These are phyloP conservation scores for Ichneumoninae sp. DNA, from an alignment of 2,888 invertebrate genomes.

Conservation along the genomic window DNA sequence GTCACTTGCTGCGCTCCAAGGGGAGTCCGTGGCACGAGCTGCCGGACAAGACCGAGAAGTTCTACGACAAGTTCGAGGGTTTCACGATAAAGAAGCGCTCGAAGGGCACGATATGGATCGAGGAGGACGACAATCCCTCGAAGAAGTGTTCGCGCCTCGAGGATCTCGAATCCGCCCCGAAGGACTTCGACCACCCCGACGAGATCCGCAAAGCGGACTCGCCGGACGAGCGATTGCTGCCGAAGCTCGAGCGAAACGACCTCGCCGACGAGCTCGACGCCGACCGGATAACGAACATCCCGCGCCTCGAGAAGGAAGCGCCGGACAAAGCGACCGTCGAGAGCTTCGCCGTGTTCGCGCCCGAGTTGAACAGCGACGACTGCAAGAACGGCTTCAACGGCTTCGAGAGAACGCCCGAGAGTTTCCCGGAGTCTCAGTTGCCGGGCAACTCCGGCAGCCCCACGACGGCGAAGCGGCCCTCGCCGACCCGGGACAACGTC, in stretches of 20 bases:
- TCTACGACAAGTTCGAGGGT: conserved; percentile 81
- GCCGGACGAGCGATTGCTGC: conserved; percentile 51
- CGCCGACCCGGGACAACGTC: conserved; percentile 28
- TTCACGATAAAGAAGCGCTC: conserved; percentile 82
- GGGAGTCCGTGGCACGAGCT: conserved; percentile 81
- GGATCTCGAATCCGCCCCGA: conserved; percentile 30
- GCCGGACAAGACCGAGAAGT: conserved; percentile 77
- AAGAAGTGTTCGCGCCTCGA: conserved; percentile 71
- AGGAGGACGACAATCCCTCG: conserved; percentile 77
- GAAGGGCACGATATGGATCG: conserved; percentile 83
- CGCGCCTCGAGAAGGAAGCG: conserved; percentile 59
- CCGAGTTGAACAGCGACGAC: conserved; percentile 41
- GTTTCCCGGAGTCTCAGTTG: conserved; percentile 57
- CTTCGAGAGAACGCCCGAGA: conserved; percentile 58
- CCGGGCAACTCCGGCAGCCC: conserved; percentile 49
- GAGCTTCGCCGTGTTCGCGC: neutral
- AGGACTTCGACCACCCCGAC: conserved; percentile 53
- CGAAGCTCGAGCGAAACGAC: conserved; percentile 63
- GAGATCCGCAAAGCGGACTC: conserved; percentile 51
- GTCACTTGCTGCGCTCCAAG: conserved; percentile 81
- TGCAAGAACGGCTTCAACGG: conserved; percentile 64
- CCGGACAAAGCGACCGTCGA: no score
- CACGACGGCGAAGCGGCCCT: neutral
- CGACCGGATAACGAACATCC: conserved; percentile 59
- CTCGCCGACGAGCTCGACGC: conserved; percentile 21